These are phyloP conservation scores for Melipona bicolor DNA, from an alignment of 2,888 invertebrate genomes.

Conservation along the genomic window DNA sequence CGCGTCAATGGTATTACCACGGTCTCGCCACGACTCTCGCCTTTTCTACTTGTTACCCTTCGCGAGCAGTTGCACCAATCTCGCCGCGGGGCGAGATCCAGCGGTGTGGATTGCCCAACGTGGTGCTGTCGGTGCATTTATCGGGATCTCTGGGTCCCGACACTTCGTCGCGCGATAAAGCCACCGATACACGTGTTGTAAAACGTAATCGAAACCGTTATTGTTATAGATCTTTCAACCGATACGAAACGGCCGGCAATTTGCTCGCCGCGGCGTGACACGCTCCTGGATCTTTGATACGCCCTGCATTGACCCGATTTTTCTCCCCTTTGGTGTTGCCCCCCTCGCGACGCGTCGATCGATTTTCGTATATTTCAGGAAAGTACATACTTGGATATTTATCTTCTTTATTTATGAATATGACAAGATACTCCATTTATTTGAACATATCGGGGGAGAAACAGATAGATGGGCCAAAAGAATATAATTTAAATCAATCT, in stretches of 20 bases:
- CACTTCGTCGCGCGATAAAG: constrained; percentile 54
- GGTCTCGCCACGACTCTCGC: constrained; percentile 10
- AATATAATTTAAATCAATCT: no score
- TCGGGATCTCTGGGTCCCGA: constrained; percentile 37
- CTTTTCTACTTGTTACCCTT: constrained; percentile 28
- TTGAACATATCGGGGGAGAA: no score
- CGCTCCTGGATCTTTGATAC: constrained; percentile 30
- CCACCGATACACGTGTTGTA: constrained; percentile 40
- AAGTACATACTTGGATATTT: no score
- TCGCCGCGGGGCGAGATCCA: constrained; percentile 44
- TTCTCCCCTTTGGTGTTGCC: not conserved
- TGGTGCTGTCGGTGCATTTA: constrained; percentile 41
- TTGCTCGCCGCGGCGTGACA: constrained; percentile 42
- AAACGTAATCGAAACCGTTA: constrained; percentile 57
- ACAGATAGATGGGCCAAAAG: no score
- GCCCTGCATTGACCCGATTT: constrained; percentile 8
- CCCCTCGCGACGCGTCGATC: not conserved
- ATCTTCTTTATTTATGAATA: no score
- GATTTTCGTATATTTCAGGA: no score
- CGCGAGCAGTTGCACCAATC: constrained; percentile 54
- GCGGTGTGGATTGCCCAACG: constrained; percentile 50
- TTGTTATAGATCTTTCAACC: constrained; percentile 55
- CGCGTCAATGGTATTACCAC: constrained; percentile 30
- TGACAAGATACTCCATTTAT: no score
- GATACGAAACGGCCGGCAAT: constrained; percentile 52